Base-by-base conservation (phyloP, 2,888 invertebrate genomes). In the Drosophila buzzatii region DNA sequence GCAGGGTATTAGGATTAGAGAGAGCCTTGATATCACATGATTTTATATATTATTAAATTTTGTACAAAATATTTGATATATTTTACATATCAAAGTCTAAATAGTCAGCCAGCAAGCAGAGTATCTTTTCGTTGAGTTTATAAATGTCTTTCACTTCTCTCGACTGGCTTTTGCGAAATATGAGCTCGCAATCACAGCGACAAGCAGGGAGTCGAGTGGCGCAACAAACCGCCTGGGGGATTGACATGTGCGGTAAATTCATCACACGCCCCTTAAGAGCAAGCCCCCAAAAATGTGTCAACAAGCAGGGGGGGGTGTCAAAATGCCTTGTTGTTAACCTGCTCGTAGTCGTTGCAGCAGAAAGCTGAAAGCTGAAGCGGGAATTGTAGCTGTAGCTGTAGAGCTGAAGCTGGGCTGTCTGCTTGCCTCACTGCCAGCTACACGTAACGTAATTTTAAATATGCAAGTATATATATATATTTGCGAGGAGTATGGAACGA, bases 391-490 rank as follows among this genome's bases (percentile, higher is more conserved):
- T 27, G 27, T 27, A 27, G 27, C 27, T 27, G 27, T 27, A 27
- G 27, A 27, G 27, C 31, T 33, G 55, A 51, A 47, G 55, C 42
- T 18, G 27, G 20, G 44, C 16, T 62, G 53, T 41, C 35, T 39
- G 35, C 18, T 53, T 65, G 64, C 31, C 44, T 33, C 47, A 47
- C 55, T 70, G 55, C 14, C 65, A 65, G 66, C 73, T 72, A 60
- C 66, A 58, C 41, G 57, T 47, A 56, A 57, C 64, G 58, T 64
- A 76, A 88, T 76, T 88, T 89, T 79, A 81, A 87, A 89, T 89
- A 89, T 88, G 85, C 88, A 88, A 85, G 82, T 73, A 80, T 71
- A 82, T 71, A 82, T 27, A 82, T 71, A 82, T 71, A 82, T 71
- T 70, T 81, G 68, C 52, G 62, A 63, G 63, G 55, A 61, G 60